A percentile compares a stretch with the other conserved stretches of the same genome.
Conservation (phyloP, 2,888 invertebrate species). For the Megaustenia siamemsis region DNA sequence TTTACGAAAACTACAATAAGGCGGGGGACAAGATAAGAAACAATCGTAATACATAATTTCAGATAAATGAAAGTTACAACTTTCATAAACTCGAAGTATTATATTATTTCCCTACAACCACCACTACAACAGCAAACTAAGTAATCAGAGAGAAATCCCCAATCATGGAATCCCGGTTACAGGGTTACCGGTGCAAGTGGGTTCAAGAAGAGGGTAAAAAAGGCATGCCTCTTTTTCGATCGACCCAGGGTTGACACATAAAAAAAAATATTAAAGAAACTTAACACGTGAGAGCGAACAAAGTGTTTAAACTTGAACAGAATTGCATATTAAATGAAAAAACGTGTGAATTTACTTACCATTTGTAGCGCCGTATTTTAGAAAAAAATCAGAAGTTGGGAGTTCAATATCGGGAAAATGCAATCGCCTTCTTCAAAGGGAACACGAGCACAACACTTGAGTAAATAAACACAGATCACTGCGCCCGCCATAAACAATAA, state of each 20-base stretch:
- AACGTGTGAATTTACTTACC: constrained; percentile 34
- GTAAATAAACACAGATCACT: constrained; percentile 78
- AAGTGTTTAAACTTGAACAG: background rate
- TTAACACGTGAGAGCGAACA: constrained; percentile 43
- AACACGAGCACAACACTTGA: constrained; percentile 75
- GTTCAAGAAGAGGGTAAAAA: constrained; percentile 13
- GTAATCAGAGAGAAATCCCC: no score
- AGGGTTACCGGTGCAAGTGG: constrained; percentile 33
- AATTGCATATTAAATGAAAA: background rate
- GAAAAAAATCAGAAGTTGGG: background rate
- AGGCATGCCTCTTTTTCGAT: constrained; percentile 53
- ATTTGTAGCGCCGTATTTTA: constrained; percentile 15
- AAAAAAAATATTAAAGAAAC: constrained; percentile 48
- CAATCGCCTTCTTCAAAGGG: constrained; percentile 56
- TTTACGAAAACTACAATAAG: no score
- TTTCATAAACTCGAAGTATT: no score
- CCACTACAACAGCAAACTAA: no score
- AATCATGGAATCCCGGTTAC: no score
- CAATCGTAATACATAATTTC: no score
- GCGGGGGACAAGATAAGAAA: no score
- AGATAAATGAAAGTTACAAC: no score
- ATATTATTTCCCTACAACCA: no score
- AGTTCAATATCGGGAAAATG: constrained; percentile 52
- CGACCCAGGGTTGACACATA: constrained; percentile 45
- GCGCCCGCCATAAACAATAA: constrained; percentile 61